These are phyloP conservation scores for Melanotaenia pygmaea DNA, from an alignment of 2,797 vertebrate species.

Conservation along the genomic window DNA sequence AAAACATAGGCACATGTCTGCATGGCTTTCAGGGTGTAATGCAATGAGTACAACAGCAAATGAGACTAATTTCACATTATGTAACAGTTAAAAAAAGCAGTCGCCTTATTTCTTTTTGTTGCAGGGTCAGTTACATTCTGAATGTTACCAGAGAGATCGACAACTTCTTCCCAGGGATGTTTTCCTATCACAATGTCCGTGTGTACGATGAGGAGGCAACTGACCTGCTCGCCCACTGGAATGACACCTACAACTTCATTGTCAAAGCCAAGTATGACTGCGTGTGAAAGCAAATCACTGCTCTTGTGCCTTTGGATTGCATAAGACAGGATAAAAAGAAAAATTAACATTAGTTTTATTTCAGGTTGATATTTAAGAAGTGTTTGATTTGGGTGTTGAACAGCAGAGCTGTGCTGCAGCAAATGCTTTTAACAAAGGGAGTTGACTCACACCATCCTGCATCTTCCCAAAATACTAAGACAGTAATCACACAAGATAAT, in stretches of 20 bases:
- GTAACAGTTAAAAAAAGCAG: neutral
- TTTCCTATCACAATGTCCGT: slow-evolving; percentile 92
- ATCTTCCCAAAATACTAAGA: neutral
- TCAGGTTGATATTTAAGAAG: neutral
- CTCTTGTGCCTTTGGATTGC: neutral
- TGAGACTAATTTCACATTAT: neutral
- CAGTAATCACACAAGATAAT: too few relatives aligned
- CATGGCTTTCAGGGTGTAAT: slow-evolving; percentile 1
- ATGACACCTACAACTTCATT: slow-evolving; percentile 96
- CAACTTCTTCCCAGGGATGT: slow-evolving; percentile 95
- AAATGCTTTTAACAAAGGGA: too few relatives aligned
- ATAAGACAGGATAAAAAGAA: neutral
- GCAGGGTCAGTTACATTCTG: slow-evolving; percentile 93
- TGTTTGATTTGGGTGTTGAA: neutral
- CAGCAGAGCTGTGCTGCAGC: neutral
- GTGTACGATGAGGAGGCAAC: slow-evolving; percentile 95
- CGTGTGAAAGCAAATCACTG: neutral
- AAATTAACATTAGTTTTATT: neutral
- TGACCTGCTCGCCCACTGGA: slow-evolving; percentile 96
- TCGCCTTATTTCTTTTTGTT: slow-evolving; percentile 10
- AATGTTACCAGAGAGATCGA: slow-evolving; percentile 97
- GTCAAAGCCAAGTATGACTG: slow-evolving; percentile 92
- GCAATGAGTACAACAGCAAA: neutral
- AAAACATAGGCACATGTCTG: neutral
- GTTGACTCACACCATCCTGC: neutral